phyloP scores from a whole-genome alignment of 2,888 invertebrate species.

The Pollenia griseotomentosa region DNA sequence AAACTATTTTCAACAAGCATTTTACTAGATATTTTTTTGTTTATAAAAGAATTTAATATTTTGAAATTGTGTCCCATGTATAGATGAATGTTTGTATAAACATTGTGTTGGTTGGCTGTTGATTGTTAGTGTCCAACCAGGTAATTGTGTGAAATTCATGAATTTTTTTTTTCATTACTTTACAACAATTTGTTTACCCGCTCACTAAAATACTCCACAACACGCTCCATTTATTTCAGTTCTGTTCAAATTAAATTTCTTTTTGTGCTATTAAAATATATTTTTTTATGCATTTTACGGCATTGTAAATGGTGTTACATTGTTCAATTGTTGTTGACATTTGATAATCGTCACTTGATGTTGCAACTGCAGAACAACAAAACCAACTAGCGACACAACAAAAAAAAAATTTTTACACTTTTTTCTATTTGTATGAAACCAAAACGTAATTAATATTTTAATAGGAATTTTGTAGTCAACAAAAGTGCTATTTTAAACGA shows the following conservation, averaged over 20 bases:
- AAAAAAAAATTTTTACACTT: not conserved
- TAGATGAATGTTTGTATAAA: not conserved
- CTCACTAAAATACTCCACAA: not conserved
- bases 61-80: not conserved
- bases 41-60: not conserved
- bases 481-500: not conserved
- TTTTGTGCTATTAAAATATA: constrained; percentile 55
- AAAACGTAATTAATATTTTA: constrained; percentile 56
- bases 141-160: constrained; percentile 31
- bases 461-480: constrained; percentile 20
- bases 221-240: not conserved
- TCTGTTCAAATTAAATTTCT: constrained; percentile 57
- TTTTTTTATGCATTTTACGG: constrained; percentile 40
- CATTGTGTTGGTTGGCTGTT: constrained; percentile 1
- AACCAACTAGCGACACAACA: not conserved
- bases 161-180: not conserved
- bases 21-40: not conserved
- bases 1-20: constrained; percentile 33
- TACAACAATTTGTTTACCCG: constrained; percentile 8
- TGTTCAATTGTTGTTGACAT: constrained; percentile 66
- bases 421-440: not conserved
- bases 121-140: constrained; percentile 29
- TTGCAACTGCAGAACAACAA: constrained; percentile 17
- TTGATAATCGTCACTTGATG: constrained; percentile 57
- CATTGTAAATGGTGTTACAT: constrained; percentile 61